Conservation (phyloP, 2,113 vertebrate species). For the Otocyon megalotis region DNA sequence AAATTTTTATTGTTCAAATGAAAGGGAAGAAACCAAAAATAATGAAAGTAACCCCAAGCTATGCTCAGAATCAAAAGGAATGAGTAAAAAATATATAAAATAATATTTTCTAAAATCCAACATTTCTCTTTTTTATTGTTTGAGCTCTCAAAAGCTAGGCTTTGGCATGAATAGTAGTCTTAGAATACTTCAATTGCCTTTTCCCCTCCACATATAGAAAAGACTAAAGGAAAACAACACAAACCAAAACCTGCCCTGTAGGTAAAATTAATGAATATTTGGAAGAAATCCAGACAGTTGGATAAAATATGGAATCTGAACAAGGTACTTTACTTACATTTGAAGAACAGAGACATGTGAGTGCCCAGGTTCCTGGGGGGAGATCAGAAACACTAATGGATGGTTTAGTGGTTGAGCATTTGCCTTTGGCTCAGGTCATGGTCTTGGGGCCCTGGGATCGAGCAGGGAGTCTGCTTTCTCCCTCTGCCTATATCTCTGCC, state of each 20-base stretch:
- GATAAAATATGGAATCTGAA: not conserved
- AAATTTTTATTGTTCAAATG: not conserved
- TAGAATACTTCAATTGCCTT: not conserved
- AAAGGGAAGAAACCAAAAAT: not conserved
- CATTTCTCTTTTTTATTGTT: not conserved
- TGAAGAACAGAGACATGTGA: not conserved
- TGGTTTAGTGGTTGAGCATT: too few relatives aligned
- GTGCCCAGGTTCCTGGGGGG: not conserved
- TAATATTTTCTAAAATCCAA: not conserved
- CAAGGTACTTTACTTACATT: not conserved
- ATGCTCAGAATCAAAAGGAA: not conserved
- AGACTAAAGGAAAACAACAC: not conserved
- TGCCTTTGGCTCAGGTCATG: too few relatives aligned
- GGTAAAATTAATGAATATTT: not conserved
- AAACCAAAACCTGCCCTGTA: not conserved
- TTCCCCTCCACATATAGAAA: rapidly evolving
- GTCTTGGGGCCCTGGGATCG: too few relatives aligned
- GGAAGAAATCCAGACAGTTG: not conserved
- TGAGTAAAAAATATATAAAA: not conserved
- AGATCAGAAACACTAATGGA: not conserved
- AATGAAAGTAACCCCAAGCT: not conserved
- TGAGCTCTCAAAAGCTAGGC: not conserved
- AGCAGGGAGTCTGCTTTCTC: too few relatives aligned
- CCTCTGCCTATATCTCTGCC: too few relatives aligned
- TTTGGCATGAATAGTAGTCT: not conserved